phyloP scores from a whole-genome alignment of 2,888 invertebrate genomes.

The Lysandra bellargus region DNA sequence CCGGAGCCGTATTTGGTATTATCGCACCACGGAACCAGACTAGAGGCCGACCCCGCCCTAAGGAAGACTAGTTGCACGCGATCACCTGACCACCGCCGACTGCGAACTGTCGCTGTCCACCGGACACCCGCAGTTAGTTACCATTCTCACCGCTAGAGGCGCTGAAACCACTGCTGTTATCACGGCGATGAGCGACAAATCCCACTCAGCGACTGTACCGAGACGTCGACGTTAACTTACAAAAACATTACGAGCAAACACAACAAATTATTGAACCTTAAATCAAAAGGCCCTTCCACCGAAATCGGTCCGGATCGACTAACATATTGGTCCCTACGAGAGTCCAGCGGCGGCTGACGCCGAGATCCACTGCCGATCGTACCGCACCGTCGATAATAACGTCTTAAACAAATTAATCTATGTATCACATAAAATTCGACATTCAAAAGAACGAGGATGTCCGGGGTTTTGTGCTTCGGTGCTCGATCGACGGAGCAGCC shows the following conservation, averaged over 20 bases:
- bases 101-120: not conserved
- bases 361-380: slow-evolving; percentile 39
- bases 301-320: slow-evolving; percentile 34
- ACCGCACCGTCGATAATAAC: slow-evolving; percentile 34
- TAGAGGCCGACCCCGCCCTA: slow-evolving; percentile 72
- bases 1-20: slow-evolving; percentile 79
- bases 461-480: slow-evolving; percentile 27
- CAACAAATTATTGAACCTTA: slow-evolving; percentile 69
- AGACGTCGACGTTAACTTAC: slow-evolving; percentile 66
- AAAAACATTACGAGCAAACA: slow-evolving; percentile 70
- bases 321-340: slow-evolving; percentile 50
- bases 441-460: slow-evolving; percentile 35
- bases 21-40: slow-evolving; percentile 78
- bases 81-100: slow-evolving; percentile 72
- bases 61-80: slow-evolving; percentile 80
- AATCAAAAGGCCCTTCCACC: slow-evolving; percentile 75
- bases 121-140: not conserved
- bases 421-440: slow-evolving; percentile 38
- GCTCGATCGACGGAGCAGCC: slow-evolving; percentile 55
- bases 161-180: not conserved
- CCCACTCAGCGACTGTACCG: slow-evolving; percentile 49
- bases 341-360: slow-evolving; percentile 43
- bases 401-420: slow-evolving; percentile 37
- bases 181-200: not conserved
- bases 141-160: not conserved